Conservation (phyloP, 1,140 invertebrate species). For the Branchinecta lynchi region DNA sequence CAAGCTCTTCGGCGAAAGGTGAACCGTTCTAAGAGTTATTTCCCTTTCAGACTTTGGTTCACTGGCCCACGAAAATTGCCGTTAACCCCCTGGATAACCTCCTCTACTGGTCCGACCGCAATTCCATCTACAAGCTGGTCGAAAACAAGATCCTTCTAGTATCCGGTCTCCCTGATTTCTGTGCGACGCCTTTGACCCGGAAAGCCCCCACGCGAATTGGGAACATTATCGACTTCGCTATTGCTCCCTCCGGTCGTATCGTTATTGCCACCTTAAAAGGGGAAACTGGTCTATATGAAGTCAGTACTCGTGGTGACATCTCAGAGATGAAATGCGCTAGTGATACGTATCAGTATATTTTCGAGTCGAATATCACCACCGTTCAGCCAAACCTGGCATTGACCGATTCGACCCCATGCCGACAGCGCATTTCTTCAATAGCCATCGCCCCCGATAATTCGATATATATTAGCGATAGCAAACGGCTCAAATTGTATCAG, state of each 20-base stretch:
- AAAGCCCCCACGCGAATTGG: conserved; percentile 20
- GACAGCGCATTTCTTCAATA: conserved; percentile 62
- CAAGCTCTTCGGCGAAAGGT: too few species aligned
- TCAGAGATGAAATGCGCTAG: conserved; percentile 1
- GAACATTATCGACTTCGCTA: conserved; percentile 50
- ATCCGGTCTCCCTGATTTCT: conserved; percentile 78
- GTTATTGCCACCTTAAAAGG: conserved; percentile 53
- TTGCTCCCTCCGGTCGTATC: conserved; percentile 78
- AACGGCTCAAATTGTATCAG: conserved; percentile 59
- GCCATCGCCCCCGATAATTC: conserved; percentile 85
- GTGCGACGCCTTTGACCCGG: conserved; percentile 37
- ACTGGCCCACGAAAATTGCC: conserved; percentile 87
- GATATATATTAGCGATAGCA: conserved; percentile 68
- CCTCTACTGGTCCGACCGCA: conserved; percentile 86
- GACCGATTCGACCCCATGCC: not conserved
- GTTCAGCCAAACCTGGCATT: not conserved
- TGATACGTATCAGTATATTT: conserved; percentile 3
- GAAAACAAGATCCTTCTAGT: conserved; percentile 65
- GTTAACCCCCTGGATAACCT: conserved; percentile 84
- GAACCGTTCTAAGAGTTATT: too few species aligned
- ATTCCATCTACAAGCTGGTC: conserved; percentile 72
- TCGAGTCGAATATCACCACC: not conserved
- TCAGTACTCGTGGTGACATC: conserved; percentile 31
- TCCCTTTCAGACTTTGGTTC: conserved; percentile 49
- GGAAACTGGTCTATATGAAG: conserved; percentile 47